phyloP scores from a whole-genome alignment of 2,888 invertebrate species.

The Dermolepida albohirtum region DNA sequence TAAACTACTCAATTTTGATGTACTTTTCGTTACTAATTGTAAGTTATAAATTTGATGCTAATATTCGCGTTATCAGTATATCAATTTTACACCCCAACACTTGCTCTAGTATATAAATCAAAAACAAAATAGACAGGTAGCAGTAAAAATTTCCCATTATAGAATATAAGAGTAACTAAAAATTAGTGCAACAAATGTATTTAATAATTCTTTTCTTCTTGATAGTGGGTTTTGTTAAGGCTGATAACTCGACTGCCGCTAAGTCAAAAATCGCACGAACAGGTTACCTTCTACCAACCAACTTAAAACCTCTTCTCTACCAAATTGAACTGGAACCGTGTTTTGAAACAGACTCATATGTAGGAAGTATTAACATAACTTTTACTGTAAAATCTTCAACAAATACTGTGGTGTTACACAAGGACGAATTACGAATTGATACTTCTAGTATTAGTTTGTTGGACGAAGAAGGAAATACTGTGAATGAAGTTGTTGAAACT shows the following conservation, averaged over 20 bases:
- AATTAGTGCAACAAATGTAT: too few species aligned
- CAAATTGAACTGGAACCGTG: conserved; percentile 27
- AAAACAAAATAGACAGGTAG: too few species aligned
- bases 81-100: too few species aligned
- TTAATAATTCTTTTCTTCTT: too few species aligned
- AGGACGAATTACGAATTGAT: conserved; percentile 13
- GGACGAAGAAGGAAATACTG: background rate
- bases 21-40: too few species aligned
- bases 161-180: too few species aligned
- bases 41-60: too few species aligned
- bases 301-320: conserved; percentile 5
- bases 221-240: background rate
- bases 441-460: conserved; percentile 6
- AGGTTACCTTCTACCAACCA: conserved; percentile 26
- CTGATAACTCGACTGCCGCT: background rate
- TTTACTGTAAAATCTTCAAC: background rate
- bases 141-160: too few species aligned
- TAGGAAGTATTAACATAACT: conserved; percentile 14
- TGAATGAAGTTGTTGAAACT: background rate
- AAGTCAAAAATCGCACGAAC: background rate
- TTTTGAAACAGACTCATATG: conserved; percentile 27
- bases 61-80: too few species aligned
- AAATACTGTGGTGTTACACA: conserved; percentile 20
- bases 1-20: too few species aligned
- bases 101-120: too few species aligned